Percentiles rank a stretch among this genome's conserved stretches.
phyloP scores from a whole-genome alignment of 2,113 vertebrate genomes.

The Anarrhichthys ocellatus region DNA sequence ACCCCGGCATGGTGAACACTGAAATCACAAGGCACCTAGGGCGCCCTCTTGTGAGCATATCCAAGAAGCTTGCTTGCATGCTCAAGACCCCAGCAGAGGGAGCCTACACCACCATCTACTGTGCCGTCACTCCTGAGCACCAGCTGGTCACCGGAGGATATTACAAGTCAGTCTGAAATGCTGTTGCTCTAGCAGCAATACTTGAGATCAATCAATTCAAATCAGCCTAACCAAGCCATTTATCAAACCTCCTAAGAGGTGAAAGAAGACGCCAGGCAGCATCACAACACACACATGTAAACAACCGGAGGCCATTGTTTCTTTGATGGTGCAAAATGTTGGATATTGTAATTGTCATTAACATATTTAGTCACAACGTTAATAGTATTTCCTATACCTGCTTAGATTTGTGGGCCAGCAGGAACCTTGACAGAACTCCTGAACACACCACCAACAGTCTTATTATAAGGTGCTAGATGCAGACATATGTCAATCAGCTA shows the following conservation, averaged over 20 bases:
- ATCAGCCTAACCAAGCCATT: not conserved
- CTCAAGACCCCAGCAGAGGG: constrained; percentile 77
- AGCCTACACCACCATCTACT: constrained; percentile 77
- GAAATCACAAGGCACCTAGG: constrained; percentile 67
- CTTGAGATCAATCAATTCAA: not conserved
- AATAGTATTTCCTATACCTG: no score
- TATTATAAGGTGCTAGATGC: not conserved
- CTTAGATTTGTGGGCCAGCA: not conserved
- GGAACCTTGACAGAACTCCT: not conserved
- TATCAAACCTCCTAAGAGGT: not conserved
- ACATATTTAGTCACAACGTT: not conserved
- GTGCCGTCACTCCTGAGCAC: constrained; percentile 72
- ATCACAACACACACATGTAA: not conserved
- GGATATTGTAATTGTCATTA: not conserved
- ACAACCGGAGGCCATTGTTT: not conserved
- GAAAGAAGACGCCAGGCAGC: not conserved
- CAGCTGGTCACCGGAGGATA: constrained; percentile 71
- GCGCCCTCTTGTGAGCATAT: constrained; percentile 53
- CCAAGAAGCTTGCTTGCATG: constrained; percentile 59
- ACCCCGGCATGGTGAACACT: constrained; percentile 78
- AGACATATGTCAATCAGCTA: not conserved
- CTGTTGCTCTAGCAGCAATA: not conserved
- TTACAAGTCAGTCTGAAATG: constrained; percentile 72
- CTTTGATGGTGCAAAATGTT: not conserved
- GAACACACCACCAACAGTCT: not conserved